phyloP scores from a whole-genome alignment of 2,888 invertebrate species.

The Caenorhabditis sp. region DNA sequence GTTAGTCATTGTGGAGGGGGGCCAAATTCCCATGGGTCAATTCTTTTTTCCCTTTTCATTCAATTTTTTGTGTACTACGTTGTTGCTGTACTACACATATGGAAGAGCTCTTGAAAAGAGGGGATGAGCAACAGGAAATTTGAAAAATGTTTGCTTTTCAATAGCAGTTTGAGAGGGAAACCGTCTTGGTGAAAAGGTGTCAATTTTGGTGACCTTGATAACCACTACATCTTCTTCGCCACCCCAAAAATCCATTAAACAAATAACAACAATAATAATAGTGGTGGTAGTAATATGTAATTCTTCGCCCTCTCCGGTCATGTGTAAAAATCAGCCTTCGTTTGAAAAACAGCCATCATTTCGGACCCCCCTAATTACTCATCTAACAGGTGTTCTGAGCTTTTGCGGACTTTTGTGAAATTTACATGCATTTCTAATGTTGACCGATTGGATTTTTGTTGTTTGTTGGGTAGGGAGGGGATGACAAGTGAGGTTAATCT shows the following conservation, averaged over 20 bases:
- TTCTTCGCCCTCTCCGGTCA: not conserved
- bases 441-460: not conserved
- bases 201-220: not conserved
- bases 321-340: not conserved
- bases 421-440: not conserved
- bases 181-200: not conserved
- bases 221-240: not conserved
- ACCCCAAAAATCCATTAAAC: not conserved
- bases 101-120: not conserved
- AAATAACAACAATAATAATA: no score
- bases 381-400: not conserved
- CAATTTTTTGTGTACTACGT: not conserved
- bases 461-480: not conserved
- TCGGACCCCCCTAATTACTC: not conserved
- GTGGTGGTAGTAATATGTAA: conserved; percentile 1
- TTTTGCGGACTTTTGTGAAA: not conserved
- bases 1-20: not conserved
- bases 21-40: not conserved
- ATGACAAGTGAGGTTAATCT: not conserved
- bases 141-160: not conserved
- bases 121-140: not conserved
- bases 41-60: not conserved
- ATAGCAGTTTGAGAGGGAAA: no score
- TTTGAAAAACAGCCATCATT: not conserved
- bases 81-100: not conserved